Evolutionary conservation across 2,888 invertebrate species (phyloP).

Genomic region (Nomada fucata): DNA sequence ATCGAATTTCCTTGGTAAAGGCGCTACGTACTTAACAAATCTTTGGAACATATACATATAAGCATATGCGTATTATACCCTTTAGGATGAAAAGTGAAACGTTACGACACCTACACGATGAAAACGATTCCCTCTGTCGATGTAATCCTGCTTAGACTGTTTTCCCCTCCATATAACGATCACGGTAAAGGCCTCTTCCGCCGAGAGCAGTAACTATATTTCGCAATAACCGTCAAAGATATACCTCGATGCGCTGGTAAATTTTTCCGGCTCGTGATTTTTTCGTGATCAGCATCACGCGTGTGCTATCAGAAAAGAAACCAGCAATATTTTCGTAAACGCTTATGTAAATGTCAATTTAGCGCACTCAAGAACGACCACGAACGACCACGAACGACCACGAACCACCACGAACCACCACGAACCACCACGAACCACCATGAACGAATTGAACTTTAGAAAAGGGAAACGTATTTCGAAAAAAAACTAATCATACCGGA

Average conservation of each 20-base stretch:
- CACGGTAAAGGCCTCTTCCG: constrained; percentile 27
- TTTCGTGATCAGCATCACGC: neutral
- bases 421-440: neutral
- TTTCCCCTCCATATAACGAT: neutral
- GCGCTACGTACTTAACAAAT: neutral
- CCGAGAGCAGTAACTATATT: constrained; percentile 48
- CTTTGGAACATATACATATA: neutral
- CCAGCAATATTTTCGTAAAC: neutral
- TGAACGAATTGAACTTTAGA: neutral
- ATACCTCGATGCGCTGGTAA: neutral
- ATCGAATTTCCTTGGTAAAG: neutral
- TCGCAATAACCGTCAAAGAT: constrained; percentile 3
- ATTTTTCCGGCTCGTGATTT: neutral
- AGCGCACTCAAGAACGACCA: too few relatives aligned
- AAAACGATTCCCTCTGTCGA: constrained; percentile 5
- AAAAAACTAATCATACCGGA: constrained; percentile 18
- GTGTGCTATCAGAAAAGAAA: neutral
- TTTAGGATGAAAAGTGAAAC: neutral
- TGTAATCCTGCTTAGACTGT: neutral
- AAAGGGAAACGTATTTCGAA: neutral
- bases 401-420: neutral
- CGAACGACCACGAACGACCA: too few relatives aligned
- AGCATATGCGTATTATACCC: neutral
- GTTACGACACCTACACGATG: neutral
- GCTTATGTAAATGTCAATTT: neutral